Percentiles rank a stretch among this genome's conserved stretches.
Conservation (phyloP, 2,113 vertebrate species). For the Scophthalmus maximus region DNA sequence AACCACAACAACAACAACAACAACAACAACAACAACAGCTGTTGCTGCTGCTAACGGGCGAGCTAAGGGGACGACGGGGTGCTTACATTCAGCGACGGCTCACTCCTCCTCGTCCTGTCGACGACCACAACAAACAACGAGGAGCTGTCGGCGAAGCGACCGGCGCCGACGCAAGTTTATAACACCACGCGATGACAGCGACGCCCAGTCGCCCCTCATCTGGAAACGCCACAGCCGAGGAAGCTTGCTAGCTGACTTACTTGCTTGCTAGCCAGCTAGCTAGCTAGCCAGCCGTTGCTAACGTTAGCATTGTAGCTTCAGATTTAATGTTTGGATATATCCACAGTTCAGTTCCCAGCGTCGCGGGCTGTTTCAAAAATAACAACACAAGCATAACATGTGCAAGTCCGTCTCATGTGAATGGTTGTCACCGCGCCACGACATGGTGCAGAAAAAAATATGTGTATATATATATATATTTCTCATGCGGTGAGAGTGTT, state of each 20-base stretch:
- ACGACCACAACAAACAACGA: background rate
- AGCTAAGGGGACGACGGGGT: background rate
- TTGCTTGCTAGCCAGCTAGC: conserved; percentile 33
- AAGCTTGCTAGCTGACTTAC: no score
- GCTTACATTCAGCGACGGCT: background rate
- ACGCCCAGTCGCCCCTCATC: background rate
- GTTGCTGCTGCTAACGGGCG: conserved; percentile 3
- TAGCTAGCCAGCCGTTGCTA: conserved; percentile 44
- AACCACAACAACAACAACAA: no score
- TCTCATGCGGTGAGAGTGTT: conserved; percentile 7
- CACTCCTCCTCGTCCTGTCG: background rate
- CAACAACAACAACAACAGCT: no score
- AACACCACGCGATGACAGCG: background rate
- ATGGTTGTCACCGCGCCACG: background rate
- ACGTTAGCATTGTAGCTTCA: conserved; percentile 35
- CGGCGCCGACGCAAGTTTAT: background rate
- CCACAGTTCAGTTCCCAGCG: background rate
- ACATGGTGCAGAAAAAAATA: background rate
- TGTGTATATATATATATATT: no score
- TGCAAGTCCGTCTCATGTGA: background rate
- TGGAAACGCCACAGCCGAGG: background rate
- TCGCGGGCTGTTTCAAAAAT: background rate
- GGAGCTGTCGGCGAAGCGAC: background rate
- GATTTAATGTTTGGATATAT: conserved; percentile 27
- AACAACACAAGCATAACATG: background rate